phyloP scores from a whole-genome alignment of 2,113 vertebrate genomes.

The Tyto alba region DNA sequence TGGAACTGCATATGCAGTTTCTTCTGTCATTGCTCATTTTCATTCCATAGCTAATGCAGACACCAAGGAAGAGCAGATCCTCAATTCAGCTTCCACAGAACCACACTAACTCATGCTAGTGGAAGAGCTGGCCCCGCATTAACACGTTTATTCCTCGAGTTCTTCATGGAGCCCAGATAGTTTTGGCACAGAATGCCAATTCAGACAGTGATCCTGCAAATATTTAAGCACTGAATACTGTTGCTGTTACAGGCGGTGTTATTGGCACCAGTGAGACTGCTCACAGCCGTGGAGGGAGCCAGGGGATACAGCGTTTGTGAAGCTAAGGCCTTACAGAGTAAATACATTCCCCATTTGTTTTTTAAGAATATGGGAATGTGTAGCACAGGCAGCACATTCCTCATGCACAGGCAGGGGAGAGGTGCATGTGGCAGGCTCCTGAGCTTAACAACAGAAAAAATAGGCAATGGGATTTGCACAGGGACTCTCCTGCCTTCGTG shows the following conservation, averaged over 20 bases:
- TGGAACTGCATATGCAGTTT: slow-evolving; percentile 42
- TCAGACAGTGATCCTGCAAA: not conserved
- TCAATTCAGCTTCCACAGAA: not conserved
- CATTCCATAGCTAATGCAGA: slow-evolving; percentile 38
- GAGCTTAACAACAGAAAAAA: not conserved
- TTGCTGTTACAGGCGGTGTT: not conserved
- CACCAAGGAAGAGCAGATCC: not conserved
- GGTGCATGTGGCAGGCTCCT: not conserved
- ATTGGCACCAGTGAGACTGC: not conserved
- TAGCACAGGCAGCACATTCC: not conserved
- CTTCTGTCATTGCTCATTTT: slow-evolving; percentile 55
- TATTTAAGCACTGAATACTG: not conserved
- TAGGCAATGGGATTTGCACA: not conserved
- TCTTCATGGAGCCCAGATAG: slow-evolving; percentile 18
- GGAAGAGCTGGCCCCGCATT: not conserved
- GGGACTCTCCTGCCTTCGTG: not conserved
- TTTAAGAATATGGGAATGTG: not conserved
- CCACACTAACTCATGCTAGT: rapidly evolving
- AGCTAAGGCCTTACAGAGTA: not conserved
- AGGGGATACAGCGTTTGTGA: not conserved
- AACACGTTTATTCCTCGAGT: slow-evolving; percentile 35
- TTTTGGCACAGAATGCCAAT: slow-evolving; percentile 28
- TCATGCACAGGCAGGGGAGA: not conserved
- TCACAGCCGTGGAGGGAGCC: not conserved
- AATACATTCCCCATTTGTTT: not conserved